Percentiles rank a stretch among this genome's conserved stretches.
These are phyloP conservation scores for Lycia hirtaria DNA, from an alignment of 2,888 invertebrate species.

Conservation along the genomic window DNA sequence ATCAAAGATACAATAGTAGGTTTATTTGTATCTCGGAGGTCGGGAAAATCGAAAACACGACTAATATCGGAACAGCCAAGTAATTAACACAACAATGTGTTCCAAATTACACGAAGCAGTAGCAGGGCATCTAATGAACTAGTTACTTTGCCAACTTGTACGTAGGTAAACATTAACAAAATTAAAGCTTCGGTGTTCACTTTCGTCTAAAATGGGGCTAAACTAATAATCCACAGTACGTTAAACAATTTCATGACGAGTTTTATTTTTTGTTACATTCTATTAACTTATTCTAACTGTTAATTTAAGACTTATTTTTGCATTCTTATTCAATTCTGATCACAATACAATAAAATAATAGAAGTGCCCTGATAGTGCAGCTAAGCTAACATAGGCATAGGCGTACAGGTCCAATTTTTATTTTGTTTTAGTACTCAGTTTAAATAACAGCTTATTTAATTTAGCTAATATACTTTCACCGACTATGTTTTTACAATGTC, in stretches of 20 bases:
- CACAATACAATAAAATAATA: too few species aligned
- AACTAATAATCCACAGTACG: background rate
- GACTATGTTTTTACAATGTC: too few species aligned
- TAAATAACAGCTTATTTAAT: too few species aligned
- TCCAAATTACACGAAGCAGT: slow-evolving; percentile 26
- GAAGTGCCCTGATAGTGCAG: too few species aligned
- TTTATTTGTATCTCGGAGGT: slow-evolving; percentile 4
- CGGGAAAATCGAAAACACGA: slow-evolving; percentile 17
- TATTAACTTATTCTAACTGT: too few species aligned
- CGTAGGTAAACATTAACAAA: slow-evolving; percentile 22
- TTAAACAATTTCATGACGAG: background rate
- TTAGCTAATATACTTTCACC: too few species aligned
- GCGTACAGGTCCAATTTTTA: too few species aligned
- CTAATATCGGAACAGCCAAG: slow-evolving; percentile 26
- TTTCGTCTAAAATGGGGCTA: background rate
- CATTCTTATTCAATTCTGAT: too few species aligned
- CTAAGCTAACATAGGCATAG: too few species aligned
- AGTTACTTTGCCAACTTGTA: slow-evolving; percentile 13
- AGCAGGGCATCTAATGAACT: slow-evolving; percentile 21
- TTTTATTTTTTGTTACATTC: background rate
- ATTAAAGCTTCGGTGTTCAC: slow-evolving; percentile 4
- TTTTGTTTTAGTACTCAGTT: too few species aligned
- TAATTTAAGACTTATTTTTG: too few species aligned
- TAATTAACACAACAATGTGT: slow-evolving; percentile 35
- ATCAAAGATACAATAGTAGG: slow-evolving; percentile 2